Percentiles rank a stretch among this genome's conserved stretches.
Evolutionary conservation across 2,797 vertebrate genomes (phyloP).

Genomic region (Oreonectes daqikongensis): DNA sequence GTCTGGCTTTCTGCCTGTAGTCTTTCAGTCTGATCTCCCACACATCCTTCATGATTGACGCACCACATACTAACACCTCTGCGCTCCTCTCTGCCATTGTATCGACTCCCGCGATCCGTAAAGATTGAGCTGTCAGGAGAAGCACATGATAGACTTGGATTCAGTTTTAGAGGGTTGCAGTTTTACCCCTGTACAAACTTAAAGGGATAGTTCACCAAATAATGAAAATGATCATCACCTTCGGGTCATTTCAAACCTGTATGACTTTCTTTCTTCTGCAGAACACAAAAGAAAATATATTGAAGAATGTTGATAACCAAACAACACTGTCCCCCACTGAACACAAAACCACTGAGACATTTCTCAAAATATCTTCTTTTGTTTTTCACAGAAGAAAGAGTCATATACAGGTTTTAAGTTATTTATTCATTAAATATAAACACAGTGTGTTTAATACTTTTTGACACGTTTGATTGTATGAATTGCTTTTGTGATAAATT

Average conservation of each 20-base stretch:
- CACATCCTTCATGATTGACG: conserved; percentile 71
- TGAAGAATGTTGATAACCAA: too few relatives aligned
- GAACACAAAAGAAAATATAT: too few relatives aligned
- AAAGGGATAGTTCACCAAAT: too few relatives aligned
- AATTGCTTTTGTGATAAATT: conserved; percentile 42
- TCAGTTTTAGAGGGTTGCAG: conserved; percentile 12
- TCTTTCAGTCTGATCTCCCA: conserved; percentile 69
- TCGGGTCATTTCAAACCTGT: too few relatives aligned
- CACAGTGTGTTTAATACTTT: background rate
- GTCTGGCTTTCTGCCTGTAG: conserved; percentile 48
- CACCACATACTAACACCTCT: conserved; percentile 62
- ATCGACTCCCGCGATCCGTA: conserved; percentile 1
- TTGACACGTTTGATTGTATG: too few relatives aligned
- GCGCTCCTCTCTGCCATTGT: conserved; percentile 55
- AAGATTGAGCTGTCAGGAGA: conserved; percentile 16
- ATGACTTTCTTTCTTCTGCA: too few relatives aligned
- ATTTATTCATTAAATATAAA: conserved; percentile 23
- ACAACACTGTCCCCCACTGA: too few relatives aligned
- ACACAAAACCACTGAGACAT: too few relatives aligned
- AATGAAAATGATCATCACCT: too few relatives aligned
- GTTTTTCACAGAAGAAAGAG: too few relatives aligned
- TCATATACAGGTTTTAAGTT: background rate
- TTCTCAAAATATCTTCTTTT: too few relatives aligned
- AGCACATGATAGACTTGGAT: background rate
- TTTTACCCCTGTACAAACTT: background rate